phyloP scores from a whole-genome alignment of 2,113 vertebrate genomes.

The Thamnophis sirtalis region DNA sequence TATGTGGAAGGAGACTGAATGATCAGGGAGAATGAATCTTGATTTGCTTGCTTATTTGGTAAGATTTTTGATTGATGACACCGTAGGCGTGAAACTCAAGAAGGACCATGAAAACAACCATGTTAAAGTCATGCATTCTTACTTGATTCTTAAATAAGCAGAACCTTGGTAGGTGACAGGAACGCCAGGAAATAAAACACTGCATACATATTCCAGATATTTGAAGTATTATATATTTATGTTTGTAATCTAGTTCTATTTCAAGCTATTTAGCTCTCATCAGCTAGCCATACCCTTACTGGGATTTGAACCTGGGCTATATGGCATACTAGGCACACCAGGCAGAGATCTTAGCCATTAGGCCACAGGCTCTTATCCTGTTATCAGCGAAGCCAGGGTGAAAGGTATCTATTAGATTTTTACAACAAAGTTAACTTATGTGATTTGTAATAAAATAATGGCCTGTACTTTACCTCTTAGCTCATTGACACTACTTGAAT shows the following conservation, averaged over 20 bases:
- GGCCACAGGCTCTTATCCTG: no score
- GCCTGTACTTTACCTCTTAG: background rate
- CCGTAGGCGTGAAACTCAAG: background rate
- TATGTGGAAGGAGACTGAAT: background rate
- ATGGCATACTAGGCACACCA: no score
- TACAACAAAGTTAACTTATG: background rate
- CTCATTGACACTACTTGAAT: background rate
- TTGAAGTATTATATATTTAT: background rate
- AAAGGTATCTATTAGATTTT: no score
- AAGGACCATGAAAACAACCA: background rate
- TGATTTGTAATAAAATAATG: background rate
- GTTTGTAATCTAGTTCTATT: background rate
- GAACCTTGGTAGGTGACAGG: background rate
- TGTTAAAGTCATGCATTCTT: background rate
- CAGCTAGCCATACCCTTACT: no score
- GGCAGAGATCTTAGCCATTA: no score
- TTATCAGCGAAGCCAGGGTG: no score
- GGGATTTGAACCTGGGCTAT: no score
- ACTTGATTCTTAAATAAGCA: background rate
- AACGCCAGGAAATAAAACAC: background rate
- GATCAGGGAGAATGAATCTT: background rate
- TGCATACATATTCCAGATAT: background rate
- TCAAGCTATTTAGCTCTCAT: no score
- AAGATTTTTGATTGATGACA: background rate
- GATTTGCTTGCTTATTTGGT: background rate